A percentile compares a stretch with the other conserved stretches of the same genome.
phyloP scores from a whole-genome alignment of 1,140 invertebrate genomes.

The Drosophila nigrodunni region DNA sequence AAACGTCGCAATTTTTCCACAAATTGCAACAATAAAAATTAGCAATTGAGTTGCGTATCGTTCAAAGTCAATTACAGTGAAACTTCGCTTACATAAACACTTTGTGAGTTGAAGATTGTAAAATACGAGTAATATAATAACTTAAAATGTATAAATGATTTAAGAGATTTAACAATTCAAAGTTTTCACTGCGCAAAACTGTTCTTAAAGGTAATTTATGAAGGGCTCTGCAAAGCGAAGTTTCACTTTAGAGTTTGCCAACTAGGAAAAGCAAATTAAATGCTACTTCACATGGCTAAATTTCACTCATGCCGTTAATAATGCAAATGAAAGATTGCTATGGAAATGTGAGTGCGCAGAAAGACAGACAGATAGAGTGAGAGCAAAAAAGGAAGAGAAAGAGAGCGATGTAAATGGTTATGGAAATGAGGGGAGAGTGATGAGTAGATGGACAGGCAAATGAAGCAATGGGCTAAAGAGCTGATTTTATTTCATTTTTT shows the following conservation, averaged over 20 bases:
- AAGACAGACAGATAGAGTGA: slow-evolving; percentile 8
- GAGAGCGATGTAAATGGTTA: slow-evolving; percentile 1
- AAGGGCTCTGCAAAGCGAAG: neutral
- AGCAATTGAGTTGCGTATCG: slow-evolving; percentile 48
- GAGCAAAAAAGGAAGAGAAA: neutral
- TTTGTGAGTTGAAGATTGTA: neutral
- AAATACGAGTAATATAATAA: neutral
- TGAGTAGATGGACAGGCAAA: slow-evolving; percentile 18
- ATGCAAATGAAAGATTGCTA: slow-evolving; percentile 57
- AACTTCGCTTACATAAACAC: neutral
- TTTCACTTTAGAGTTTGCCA: slow-evolving; percentile 10
- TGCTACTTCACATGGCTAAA: slow-evolving; percentile 51
- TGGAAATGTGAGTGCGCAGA: slow-evolving; percentile 15
- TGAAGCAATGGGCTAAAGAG: slow-evolving; percentile 61
- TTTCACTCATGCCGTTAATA: slow-evolving; percentile 70
- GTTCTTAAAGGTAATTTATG: neutral
- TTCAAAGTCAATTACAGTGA: slow-evolving; percentile 46
- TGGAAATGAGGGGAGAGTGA: neutral
- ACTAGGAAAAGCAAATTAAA: slow-evolving; percentile 43
- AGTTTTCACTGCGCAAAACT: too few species aligned
- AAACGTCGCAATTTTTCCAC: slow-evolving; percentile 31
- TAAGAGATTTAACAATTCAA: neutral
- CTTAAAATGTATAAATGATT: neutral
- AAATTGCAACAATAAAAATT: slow-evolving; percentile 46
- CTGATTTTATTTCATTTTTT: slow-evolving; percentile 71